Percentiles rank a stretch among this genome's conserved stretches.
Conservation (phyloP, 2,113 vertebrate species). For the Carassius auratus region DNA sequence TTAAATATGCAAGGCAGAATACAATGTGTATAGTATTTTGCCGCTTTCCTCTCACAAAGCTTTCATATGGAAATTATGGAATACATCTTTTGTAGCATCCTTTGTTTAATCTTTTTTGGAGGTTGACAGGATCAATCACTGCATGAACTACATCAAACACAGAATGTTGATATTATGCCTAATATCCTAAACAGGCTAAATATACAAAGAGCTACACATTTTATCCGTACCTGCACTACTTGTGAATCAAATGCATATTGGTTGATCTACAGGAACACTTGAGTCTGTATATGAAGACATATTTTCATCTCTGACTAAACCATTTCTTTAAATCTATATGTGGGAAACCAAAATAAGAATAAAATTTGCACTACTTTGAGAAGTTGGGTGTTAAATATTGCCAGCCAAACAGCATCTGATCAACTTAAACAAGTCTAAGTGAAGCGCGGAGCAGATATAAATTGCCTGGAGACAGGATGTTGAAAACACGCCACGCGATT, state of each 20-base stretch:
- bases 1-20: neutral
- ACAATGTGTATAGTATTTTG: neutral
- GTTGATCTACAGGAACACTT: neutral
- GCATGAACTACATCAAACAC: neutral
- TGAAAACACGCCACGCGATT: neutral
- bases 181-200: neutral
- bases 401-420: neutral
- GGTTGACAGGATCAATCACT: neutral
- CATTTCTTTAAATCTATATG: neutral
- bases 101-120: neutral
- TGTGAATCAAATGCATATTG: neutral
- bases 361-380: constrained; percentile 4
- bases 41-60: neutral
- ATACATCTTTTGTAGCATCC: neutral
- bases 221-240: too few relatives aligned
- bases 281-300: neutral
- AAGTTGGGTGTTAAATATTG: neutral
- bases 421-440: neutral
- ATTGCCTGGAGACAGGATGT: neutral
- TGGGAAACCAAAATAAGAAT: neutral
- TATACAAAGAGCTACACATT: neutral
- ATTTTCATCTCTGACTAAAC: neutral
- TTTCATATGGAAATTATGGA: neutral
- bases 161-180: too few relatives aligned
- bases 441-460: neutral